These are phyloP conservation scores for Xiphophorus couchianus DNA, from an alignment of 2,113 vertebrate species.

Conservation along the genomic window DNA sequence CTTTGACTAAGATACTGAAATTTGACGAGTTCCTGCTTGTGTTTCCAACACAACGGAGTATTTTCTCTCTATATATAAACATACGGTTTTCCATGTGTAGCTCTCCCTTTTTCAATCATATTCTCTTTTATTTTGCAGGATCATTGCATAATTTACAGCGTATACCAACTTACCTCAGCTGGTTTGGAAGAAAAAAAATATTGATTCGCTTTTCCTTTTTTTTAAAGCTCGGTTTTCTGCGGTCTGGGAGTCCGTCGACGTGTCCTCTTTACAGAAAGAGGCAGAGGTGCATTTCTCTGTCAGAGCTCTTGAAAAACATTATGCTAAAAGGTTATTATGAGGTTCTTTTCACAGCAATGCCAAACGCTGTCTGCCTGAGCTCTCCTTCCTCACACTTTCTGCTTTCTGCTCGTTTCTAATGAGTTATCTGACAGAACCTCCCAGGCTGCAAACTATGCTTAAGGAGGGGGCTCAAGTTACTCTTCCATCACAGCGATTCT, in stretches of 20 bases:
- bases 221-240: not conserved
- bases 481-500: slow-evolving; percentile 29
- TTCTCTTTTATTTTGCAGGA: not conserved
- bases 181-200: not conserved
- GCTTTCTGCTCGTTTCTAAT: slow-evolving; percentile 7
- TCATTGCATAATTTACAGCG: not conserved
- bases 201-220: not conserved
- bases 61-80: not conserved
- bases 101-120: not conserved
- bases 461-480: slow-evolving; percentile 16
- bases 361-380: not conserved
- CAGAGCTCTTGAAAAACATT: not conserved
- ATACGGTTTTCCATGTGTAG: not conserved
- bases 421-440: slow-evolving; percentile 22
- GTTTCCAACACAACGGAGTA: not conserved
- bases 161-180: not conserved
- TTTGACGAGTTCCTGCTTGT: not conserved
- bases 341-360: not conserved
- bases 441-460: slow-evolving; percentile 1
- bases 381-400: not conserved
- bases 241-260: too few species aligned
- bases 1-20: not conserved
- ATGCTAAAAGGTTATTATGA: not conserved
- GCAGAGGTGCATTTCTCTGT: not conserved
- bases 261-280: too few species aligned